Percentiles rank a stretch among this genome's conserved stretches.
phyloP scores from a whole-genome alignment of 2,797 vertebrate genomes.

The Merluccius polli region DNA sequence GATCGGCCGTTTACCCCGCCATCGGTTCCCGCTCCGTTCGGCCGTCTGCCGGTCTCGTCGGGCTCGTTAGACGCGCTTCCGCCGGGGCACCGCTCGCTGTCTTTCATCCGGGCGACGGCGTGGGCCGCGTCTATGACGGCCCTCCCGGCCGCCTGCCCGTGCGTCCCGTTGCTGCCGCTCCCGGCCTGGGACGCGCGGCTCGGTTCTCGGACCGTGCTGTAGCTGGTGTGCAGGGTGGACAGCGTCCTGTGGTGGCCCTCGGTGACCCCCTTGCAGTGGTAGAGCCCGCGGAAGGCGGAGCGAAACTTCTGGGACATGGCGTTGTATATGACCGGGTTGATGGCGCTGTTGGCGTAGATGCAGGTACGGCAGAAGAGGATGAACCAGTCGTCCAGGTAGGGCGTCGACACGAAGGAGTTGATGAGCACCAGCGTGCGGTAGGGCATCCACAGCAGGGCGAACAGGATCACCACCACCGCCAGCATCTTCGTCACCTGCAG shows the following conservation, averaged over 20 bases:
- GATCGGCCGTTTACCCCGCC: background rate
- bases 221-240: constrained; percentile 49
- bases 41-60: background rate
- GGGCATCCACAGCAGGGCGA: constrained; percentile 80
- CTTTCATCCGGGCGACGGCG: background rate
- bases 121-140: background rate
- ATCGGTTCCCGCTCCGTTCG: background rate
- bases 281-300: constrained; percentile 72
- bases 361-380: constrained; percentile 76
- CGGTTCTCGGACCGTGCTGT: constrained; percentile 52
- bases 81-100: background rate
- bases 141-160: background rate
- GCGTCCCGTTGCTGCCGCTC: constrained; percentile 33
- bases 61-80: background rate
- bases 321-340: constrained; percentile 82
- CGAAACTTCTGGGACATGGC: constrained; percentile 83
- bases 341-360: constrained; percentile 81
- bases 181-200: constrained; percentile 22
- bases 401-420: constrained; percentile 75
- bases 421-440: constrained; percentile 78
- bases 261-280: constrained; percentile 63
- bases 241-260: constrained; percentile 49
- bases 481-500: constrained; percentile 80
- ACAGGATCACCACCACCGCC: constrained; percentile 76
- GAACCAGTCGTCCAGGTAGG: constrained; percentile 78